Evolutionary conservation across 2,888 invertebrate genomes (phyloP), one percentile per base, ranked within the genome.

Genomic region (Apocheima hispidaria): DNA sequence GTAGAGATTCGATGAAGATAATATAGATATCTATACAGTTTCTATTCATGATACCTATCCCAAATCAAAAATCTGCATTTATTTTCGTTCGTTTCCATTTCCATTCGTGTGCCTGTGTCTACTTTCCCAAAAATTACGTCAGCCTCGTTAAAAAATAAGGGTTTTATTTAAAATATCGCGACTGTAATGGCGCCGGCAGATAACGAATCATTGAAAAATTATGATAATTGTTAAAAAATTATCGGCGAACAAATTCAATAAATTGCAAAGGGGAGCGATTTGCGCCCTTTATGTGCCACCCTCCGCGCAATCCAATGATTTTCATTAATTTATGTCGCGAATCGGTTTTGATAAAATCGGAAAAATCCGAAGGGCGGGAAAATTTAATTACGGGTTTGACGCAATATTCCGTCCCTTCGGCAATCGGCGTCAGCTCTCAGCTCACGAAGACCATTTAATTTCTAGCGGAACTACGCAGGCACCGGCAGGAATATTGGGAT

Each of bases 191-290:
- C 67, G 74, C 71, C 74, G 72, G 53, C 61, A 78, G 79, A 83
- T 82, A 82, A 83, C 83, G 87, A 80, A 71, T 80, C 86, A 86
- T 88, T 87, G 85, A 88, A 87, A 87, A 86, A 88, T 88, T 88
- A 88, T 87, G 86, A 80, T 88, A 87, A 87, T 87, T 84, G 78
- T 69, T 73, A 69, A 78, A 79, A 81, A 83, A 85, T 77, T 81
- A 83, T 80, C 78, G 78, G 71, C 74, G 78, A 73, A 72, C 72
- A 70, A 76, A 75, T 78, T 77, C 78, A 75, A 82, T 83, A 81
- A 78, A 83, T 81, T 81, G 70, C 69, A 70, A 72, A 72, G 70
- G 70, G 73, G 71, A 73, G 71, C 69, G 79, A 78, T 60, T 63
- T 63, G 65, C 55, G 60, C 60, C 60, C 62, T 60, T 75, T 68